A percentile compares a stretch with the other conserved stretches of the same genome.
These are phyloP conservation scores for Rhopilema esculentum DNA, from an alignment of 30 jellyfish, hydroid and myxozoan genomes.

Conservation along the genomic window DNA sequence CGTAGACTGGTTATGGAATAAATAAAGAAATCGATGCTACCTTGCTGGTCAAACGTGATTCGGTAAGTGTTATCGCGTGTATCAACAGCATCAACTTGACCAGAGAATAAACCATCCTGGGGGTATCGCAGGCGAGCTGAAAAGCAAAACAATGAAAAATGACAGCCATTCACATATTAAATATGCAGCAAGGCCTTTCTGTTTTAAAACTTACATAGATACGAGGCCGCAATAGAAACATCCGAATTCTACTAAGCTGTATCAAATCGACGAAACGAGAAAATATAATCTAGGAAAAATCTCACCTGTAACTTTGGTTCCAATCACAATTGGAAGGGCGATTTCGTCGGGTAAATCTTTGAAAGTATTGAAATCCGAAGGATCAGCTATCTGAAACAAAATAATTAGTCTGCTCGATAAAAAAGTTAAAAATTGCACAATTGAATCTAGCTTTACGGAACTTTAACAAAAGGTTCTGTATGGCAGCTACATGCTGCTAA, in stretches of 20 bases:
- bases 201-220: too few species aligned
- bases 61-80: constrained; percentile 82
- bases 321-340: constrained; percentile 95
- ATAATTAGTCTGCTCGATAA: not conserved
- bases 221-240: too few species aligned
- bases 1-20: too few species aligned
- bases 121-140: constrained; percentile 82
- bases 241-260: too few species aligned
- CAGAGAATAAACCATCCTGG: constrained; percentile 89
- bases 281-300: too few species aligned
- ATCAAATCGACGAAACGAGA: too few species aligned
- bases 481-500: too few species aligned
- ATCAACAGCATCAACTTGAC: constrained; percentile 96
- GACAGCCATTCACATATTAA: not conserved
- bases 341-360: constrained; percentile 98
- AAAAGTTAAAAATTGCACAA: not conserved
- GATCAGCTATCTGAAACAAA: constrained; percentile 46
- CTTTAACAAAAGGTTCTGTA: too few species aligned
- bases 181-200: too few species aligned
- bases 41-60: constrained; percentile 88
- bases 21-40: too few species aligned
- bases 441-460: too few species aligned
- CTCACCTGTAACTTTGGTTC: constrained; percentile 97
- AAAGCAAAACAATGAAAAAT: not conserved
- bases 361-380: constrained; percentile 67